Base-by-base conservation (phyloP, 2,888 invertebrate genomes). In the Artemia sinica region DNA sequence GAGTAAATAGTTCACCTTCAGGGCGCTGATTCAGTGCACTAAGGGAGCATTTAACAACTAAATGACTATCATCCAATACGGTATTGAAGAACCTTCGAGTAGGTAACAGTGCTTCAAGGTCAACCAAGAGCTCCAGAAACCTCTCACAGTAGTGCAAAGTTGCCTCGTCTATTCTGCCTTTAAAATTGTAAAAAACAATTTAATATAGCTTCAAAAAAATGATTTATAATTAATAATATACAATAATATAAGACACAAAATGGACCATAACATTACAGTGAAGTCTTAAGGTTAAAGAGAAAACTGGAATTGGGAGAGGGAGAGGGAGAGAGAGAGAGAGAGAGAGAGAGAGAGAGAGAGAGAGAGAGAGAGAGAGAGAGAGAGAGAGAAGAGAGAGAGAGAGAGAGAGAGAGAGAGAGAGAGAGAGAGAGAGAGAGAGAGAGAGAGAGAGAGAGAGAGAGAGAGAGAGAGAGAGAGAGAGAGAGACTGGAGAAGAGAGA, bases 61-160 rank as follows among this genome's bases (percentile, higher is more conserved):
- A 81, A 77, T 98, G 96, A 72, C 88, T 86, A 79, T 95, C 93
- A 76, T 97, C 95, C 78, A 99, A 82, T 1, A 99, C 86, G 0
- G 91, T 90, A 79, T 97, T 96, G 79, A 98, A 94, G 80, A 96
- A 98, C 67, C 98, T 83, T 52, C 98, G 83, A 0, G 97, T 98
- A 0, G 95, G 95, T 74, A 98, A 79, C 72, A 96, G 81, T 0
- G 96, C 93, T 76, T 97, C 96, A 73, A 99, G 81, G 78, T 98
- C 98, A 70, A 96, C 94, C 79, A 97, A 83, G 72, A 99, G 81
- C 80, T 98, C 96, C 71, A 99, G 78, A 79, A 97, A 96, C 65
- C 96, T 83, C 80, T 98, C 97, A 78, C 94, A 94, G 77, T 93
- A 96, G 73, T 83, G 83, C 49, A 87, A 79, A 80, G 86, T 81